These are phyloP conservation scores for Delia radicum DNA, from an alignment of 1,140 invertebrate genomes.

Conservation along the genomic window DNA sequence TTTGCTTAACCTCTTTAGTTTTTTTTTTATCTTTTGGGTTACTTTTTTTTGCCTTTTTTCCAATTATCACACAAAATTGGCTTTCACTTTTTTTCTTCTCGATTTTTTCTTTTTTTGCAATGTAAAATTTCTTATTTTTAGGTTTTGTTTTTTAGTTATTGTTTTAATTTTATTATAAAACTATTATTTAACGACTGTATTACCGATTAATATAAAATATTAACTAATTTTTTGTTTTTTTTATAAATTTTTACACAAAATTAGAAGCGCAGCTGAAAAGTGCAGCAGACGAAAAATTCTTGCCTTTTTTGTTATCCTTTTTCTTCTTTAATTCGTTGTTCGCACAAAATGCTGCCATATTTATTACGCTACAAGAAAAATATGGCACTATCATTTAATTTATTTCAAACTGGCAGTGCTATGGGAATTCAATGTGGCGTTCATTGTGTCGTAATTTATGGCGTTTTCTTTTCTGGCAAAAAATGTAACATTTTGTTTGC, in stretches of 20 bases:
- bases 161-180: conserved; percentile 3
- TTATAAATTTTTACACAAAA: background rate
- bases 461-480: too few relatives aligned
- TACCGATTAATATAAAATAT: background rate
- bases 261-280: background rate
- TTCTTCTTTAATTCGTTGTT: background rate
- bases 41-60: background rate
- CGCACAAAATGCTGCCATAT: background rate
- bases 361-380: background rate
- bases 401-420: background rate
- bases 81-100: conserved; percentile 18
- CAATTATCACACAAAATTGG: conserved; percentile 3
- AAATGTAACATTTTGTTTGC: too few relatives aligned
- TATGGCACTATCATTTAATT: background rate
- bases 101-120: conserved; percentile 2
- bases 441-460: too few relatives aligned
- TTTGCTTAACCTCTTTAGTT: background rate
- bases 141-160: background rate
- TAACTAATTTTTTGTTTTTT: conserved; percentile 2
- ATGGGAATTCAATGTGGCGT: too few relatives aligned
- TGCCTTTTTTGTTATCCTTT: background rate
- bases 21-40: background rate
- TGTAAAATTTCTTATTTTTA: background rate
- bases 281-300: background rate
- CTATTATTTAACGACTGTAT: background rate